phyloP scores from a whole-genome alignment of 1,140 invertebrate species.

The Eupristina koningsbergeri region DNA sequence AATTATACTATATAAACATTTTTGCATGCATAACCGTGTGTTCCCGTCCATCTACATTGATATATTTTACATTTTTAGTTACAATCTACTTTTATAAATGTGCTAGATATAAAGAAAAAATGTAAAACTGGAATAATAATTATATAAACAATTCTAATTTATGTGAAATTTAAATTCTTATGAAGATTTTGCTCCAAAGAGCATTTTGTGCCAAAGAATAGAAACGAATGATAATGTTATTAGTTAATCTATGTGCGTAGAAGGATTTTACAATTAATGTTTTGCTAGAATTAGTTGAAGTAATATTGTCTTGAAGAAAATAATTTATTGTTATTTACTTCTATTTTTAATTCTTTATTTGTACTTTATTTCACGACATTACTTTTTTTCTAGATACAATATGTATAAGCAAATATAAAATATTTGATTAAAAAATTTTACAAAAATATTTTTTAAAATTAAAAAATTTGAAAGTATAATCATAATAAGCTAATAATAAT shows the following conservation, averaged over 20 bases:
- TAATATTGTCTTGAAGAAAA: not conserved
- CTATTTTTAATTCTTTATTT: not conserved
- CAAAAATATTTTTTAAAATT: not conserved
- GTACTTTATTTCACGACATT: too few species aligned
- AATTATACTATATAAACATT: not conserved
- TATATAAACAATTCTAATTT: not conserved
- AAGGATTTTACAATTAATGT: not conserved
- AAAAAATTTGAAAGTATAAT: not conserved
- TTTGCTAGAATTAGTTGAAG: not conserved
- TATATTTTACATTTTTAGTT: not conserved
- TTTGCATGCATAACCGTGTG: not conserved
- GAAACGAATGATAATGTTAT: not conserved
- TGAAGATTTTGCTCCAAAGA: not conserved
- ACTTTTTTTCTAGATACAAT: not conserved
- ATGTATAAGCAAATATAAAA: not conserved
- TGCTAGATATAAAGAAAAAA: not conserved
- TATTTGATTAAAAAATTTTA: not conserved
- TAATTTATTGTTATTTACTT: not conserved
- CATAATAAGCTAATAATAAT: not conserved
- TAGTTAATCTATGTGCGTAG: not conserved
- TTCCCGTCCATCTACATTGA: constrained; percentile 3
- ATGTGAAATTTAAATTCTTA: not conserved
- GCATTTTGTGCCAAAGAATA: constrained; percentile 11
- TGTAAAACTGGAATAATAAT: not conserved
- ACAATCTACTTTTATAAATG: too few species aligned